Evolutionary conservation across 1,140 invertebrate species (phyloP), one percentile per base, ranked within the genome.

Genomic region (Thalassaphorura encarpata): DNA sequence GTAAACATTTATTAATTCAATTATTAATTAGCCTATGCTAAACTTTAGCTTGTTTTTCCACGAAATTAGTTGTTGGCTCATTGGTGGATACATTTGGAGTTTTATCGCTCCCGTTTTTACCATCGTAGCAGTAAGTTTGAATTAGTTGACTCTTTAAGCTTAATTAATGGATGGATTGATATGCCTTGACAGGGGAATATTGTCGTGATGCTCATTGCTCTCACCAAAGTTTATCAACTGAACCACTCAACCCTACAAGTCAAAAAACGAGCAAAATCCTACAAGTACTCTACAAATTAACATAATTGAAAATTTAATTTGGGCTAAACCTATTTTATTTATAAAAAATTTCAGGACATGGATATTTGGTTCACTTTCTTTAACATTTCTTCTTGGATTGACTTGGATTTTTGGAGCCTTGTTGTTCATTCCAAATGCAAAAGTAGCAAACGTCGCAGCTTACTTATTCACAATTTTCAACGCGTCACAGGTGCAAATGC

Each of bases 51-150:
- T 28, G 2, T 26, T 53, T 39, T 50, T 29, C 26, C 24, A 21
- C 27, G 27, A 21, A 48, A 36, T 13, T 45, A 66, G 63, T 46
- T 66, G 64, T 33, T 66, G 64, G 64, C 52, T 66, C 15, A 40
- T 57, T 11, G 58, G 55, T 24, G 21, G 36, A 13, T 66, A 64
- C 42, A 60, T 62, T 15, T 66, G 62, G 62, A 54, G 46, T 47
- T 66, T 66, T 45, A 31, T 62, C 18, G 56, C 31, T 2, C 64
- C 64, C 23, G 59, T 61, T 16, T 24, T 46, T 13, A n/a, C 58
- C n/a, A 26, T 61, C n/a, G 42, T 40, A 24, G 16, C 19, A 49
- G 56, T 61, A 36, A 11, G 33, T 28, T 29, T 33, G 42, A 36
- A 36, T 5, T 18, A 8, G 13, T 48, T 11, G n/a, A 21, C 47